These are phyloP conservation scores for Perizoma flavofasciatum DNA, from an alignment of 2,888 invertebrate genomes.

Conservation along the genomic window DNA sequence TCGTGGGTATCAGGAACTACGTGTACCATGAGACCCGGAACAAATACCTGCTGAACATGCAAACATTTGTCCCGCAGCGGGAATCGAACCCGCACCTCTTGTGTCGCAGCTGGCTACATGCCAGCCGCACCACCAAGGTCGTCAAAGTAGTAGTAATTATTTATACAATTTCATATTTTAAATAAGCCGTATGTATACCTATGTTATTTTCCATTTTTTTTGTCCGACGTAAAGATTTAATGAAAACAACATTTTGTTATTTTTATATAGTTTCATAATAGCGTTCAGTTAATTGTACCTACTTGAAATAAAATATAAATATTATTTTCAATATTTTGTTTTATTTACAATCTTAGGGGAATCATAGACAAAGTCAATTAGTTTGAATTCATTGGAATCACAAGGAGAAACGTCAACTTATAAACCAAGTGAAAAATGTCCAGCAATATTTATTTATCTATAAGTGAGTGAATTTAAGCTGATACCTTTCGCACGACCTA, in stretches of 20 bases:
- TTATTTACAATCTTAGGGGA: slow-evolving; percentile 35
- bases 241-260: slow-evolving; percentile 54
- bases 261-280: slow-evolving; percentile 62
- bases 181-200: slow-evolving; percentile 23
- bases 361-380: slow-evolving; percentile 10
- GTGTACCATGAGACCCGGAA: too few relatives aligned
- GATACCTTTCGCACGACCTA: too few relatives aligned
- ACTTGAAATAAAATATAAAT: slow-evolving; percentile 70
- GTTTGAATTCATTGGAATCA: too few relatives aligned
- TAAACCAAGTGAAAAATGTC: too few relatives aligned
- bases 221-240: slow-evolving; percentile 21
- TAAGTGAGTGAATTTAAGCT: too few relatives aligned
- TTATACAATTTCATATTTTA: slow-evolving; percentile 39
- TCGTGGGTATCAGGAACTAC: too few relatives aligned
- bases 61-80: too few relatives aligned
- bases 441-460: too few relatives aligned
- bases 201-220: slow-evolving; percentile 10
- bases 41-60: too few relatives aligned
- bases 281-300: slow-evolving; percentile 70
- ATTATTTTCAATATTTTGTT: slow-evolving; percentile 66
- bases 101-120: too few relatives aligned
- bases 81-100: too few relatives aligned
- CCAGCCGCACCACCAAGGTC: slow-evolving; percentile 6
- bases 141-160: slow-evolving; percentile 37
- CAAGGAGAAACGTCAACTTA: too few relatives aligned